These are phyloP conservation scores for Monarcha castaneiventris DNA, from an alignment of 2,113 vertebrate species.

Conservation along the genomic window DNA sequence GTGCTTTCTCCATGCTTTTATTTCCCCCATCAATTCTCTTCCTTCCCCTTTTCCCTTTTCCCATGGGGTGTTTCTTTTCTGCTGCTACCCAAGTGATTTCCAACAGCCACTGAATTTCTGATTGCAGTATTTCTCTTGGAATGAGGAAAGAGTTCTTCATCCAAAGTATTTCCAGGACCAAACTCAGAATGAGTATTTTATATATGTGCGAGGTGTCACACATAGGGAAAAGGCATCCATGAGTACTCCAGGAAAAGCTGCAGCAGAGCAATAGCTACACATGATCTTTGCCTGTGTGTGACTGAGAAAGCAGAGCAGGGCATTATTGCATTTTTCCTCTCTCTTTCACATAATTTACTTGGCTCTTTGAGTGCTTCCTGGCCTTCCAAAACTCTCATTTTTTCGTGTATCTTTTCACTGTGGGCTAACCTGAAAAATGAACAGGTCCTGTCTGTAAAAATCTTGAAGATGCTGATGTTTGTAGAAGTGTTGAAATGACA, in stretches of 20 bases:
- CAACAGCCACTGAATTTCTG: background rate
- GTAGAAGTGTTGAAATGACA: background rate
- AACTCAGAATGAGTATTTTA: background rate
- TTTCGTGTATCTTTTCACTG: background rate
- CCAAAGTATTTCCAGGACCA: background rate
- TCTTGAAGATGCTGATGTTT: background rate
- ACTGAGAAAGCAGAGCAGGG: background rate
- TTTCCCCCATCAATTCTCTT: background rate
- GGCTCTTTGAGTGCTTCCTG: background rate
- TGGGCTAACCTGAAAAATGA: background rate
- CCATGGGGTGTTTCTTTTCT: background rate
- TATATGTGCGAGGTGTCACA: background rate
- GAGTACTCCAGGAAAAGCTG: background rate
- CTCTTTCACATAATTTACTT: background rate
- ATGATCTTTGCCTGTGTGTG: background rate
- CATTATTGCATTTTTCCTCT: background rate
- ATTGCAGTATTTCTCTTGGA: background rate
- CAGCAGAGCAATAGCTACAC: background rate
- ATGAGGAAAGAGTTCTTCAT: background rate
- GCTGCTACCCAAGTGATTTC: background rate
- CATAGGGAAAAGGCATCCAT: background rate
- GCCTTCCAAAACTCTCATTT: background rate
- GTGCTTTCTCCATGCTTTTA: background rate
- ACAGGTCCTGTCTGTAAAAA: background rate
- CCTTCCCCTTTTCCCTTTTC: background rate